phyloP scores from a whole-genome alignment of 2,797 vertebrate species.

The Acomys russatus region DNA sequence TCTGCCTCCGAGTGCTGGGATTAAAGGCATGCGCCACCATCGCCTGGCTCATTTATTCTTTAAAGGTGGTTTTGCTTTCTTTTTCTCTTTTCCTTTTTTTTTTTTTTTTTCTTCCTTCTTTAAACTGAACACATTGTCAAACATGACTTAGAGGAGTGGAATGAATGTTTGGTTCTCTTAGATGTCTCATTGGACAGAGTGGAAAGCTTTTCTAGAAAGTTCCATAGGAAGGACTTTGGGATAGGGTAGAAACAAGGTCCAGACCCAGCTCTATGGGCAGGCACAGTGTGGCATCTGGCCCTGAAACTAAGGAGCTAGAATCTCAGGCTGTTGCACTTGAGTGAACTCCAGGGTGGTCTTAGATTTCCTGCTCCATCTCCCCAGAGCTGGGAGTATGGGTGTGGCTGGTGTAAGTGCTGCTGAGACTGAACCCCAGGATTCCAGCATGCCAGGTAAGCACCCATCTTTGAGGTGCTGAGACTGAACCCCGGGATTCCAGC shows the following conservation, averaged over 20 bases:
- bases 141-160: not conserved
- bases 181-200: not conserved
- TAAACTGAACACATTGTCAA: not conserved
- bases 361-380: not conserved
- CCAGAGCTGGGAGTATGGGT: not conserved
- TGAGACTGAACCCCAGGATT: not conserved
- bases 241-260: not conserved
- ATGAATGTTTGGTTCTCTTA: not conserved
- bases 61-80: not conserved
- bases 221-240: not conserved
- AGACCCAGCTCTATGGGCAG: not conserved
- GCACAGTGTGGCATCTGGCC: accelerated
- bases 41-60: not conserved
- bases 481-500: not conserved
- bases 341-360: not conserved
- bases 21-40: too few relatives aligned
- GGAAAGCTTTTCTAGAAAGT: constrained; percentile 27
- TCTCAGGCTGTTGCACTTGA: not conserved
- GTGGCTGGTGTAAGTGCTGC: not conserved
- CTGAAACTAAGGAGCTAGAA: not conserved
- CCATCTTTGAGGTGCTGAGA: not conserved
- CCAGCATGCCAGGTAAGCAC: not conserved
- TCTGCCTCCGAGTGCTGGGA: too few relatives aligned
- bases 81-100: not conserved
- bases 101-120: not conserved